Base-by-base conservation (phyloP, 2,888 invertebrate species). In the Matsumyia berberina region DNA sequence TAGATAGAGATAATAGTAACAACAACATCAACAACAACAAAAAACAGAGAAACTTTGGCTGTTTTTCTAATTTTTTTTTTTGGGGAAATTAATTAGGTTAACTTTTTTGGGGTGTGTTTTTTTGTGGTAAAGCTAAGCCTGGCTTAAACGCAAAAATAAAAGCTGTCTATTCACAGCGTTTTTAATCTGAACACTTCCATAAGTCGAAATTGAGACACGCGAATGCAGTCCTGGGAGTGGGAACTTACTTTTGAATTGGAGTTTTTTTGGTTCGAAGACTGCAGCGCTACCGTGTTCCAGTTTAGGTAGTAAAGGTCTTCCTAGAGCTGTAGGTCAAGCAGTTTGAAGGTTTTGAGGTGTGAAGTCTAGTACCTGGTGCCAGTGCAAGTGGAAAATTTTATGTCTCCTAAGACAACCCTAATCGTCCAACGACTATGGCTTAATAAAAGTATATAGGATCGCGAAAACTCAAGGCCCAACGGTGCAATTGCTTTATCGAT, bases 1-100 rank as follows among this genome's bases (percentile, higher is more conserved):
- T 87, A 87, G 86, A 90, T 90, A 90, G 88, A 89, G 89, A 89
- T 90, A 91, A 91, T 90, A 89, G 91, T 91, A 90, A 90, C 89
- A 88, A 90, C 90, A 89, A 89, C 88, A 89, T 89, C 89, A 90
- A 89, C 83, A 87, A 86, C 86, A 87, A 89, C 66, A 73, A 82
- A 78, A 70, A 73, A 83, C 83, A 73, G 66, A 67, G 69, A 79
- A 85, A 83, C 78, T 77, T 66, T 69, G 24, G 24, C 24, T 24
- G 24, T 66, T 81, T 67, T 53, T 66, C 79, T 82, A 76, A 31
- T 57, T 83, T 86, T 77, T 86, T 66, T 11, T 74, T 78, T 62
- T 46, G 24, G 60, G 66, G 46, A 51, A 24, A 57, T 74, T 73
- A 53, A 72, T 60, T 76, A 60, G 58, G 46, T 73, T 60, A 46